A percentile compares a stretch with the other conserved stretches of the same genome.
These are phyloP conservation scores for Strigamia maritima DNA, from an alignment of 2,888 invertebrate species.

Conservation along the genomic window DNA sequence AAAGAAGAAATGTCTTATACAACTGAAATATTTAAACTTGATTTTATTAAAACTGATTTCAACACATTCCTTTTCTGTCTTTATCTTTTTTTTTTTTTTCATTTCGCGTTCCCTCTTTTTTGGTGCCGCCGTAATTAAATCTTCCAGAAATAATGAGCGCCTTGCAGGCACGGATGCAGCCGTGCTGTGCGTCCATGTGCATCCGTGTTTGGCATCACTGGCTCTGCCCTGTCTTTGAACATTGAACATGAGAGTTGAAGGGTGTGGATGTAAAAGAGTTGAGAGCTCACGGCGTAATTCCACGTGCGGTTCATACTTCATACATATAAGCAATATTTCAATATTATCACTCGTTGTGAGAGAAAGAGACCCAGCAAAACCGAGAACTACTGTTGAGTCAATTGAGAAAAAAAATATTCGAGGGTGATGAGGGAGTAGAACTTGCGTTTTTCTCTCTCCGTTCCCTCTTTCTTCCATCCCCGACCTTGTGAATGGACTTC, in stretches of 20 bases:
- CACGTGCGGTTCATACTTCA: conserved; percentile 3
- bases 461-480: neutral
- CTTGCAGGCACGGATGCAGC: conserved; percentile 26
- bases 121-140: conserved; percentile 30
- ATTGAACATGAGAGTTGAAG: neutral
- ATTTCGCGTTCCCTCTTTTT: neutral
- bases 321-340: too few species aligned
- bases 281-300: neutral
- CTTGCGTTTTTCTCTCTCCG: neutral
- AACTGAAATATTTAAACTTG: too few species aligned
- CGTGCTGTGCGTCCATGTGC: conserved; percentile 30
- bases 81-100: neutral
- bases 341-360: too few species aligned
- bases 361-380: neutral
- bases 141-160: conserved; percentile 28
- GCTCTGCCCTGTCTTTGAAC: conserved; percentile 2
- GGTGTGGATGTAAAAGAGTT: conserved; percentile 3
- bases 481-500: conserved; percentile 31
- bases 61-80: neutral
- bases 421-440: neutral
- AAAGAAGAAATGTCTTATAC: too few species aligned
- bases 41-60: neutral
- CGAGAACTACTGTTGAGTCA: neutral
- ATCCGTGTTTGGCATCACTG: conserved; percentile 27
- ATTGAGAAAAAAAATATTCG: neutral